phyloP scores from a whole-genome alignment of 2,113 vertebrate species.

The Otolemur garnettii region DNA sequence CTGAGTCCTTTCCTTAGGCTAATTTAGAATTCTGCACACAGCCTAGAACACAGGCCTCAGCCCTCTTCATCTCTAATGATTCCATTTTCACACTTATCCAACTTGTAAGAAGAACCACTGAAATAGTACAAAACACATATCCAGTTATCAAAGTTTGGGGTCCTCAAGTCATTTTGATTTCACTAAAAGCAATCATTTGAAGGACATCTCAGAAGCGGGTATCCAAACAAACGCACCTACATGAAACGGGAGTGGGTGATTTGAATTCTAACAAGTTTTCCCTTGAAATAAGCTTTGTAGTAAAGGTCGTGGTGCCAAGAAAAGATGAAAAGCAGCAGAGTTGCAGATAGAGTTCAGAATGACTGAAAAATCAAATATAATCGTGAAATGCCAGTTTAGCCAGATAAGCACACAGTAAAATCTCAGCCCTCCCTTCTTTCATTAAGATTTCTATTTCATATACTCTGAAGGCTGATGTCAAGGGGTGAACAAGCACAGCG shows the following conservation, averaged over 20 bases:
- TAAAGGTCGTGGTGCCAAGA: not conserved
- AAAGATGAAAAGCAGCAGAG: constrained; percentile 59
- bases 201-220: constrained; percentile 32
- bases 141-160: constrained; percentile 40
- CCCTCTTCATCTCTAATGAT: not conserved
- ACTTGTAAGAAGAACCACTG: constrained; percentile 14
- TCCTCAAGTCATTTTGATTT: constrained; percentile 61
- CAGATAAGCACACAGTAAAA: not conserved
- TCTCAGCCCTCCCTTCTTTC: not conserved
- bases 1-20: not conserved
- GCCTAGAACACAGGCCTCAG: not conserved
- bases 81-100: not conserved
- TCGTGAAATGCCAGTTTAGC: constrained; percentile 9
- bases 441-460: constrained; percentile 60
- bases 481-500: constrained; percentile 20
- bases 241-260: constrained; percentile 11
- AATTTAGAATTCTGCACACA: constrained; percentile 38
- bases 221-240: constrained; percentile 54
- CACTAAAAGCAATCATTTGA: constrained; percentile 64
- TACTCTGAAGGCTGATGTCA: constrained; percentile 59
- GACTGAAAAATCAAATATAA: constrained; percentile 68
- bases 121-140: constrained; percentile 1
- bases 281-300: constrained; percentile 69
- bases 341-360: constrained; percentile 45
- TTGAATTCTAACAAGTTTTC: constrained; percentile 67